A percentile compares a stretch with the other conserved stretches of the same genome.
Evolutionary conservation across 2,888 invertebrate species (phyloP).

Genomic region (Athalia circularis): DNA sequence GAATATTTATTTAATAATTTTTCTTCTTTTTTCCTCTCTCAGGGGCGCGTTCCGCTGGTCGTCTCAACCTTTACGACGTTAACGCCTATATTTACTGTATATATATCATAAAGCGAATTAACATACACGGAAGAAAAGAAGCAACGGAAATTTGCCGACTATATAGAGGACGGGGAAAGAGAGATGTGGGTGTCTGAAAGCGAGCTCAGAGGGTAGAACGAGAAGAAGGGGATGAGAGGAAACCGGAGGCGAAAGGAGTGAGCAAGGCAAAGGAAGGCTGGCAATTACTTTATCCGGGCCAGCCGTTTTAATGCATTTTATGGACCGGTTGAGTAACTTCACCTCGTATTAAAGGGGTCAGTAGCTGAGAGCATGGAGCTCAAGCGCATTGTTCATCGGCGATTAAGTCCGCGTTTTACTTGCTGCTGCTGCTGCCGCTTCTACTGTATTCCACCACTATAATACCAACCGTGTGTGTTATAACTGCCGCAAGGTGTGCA

Average conservation of each 20-base stretch:
- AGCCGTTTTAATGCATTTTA: constrained; percentile 51
- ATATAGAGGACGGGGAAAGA: constrained; percentile 37
- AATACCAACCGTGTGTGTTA: no score
- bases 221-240: constrained; percentile 12
- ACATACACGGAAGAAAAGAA: constrained; percentile 46
- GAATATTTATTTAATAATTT: background rate
- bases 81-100: background rate
- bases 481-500: background rate
- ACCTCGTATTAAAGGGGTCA: constrained; percentile 42
- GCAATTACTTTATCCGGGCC: constrained; percentile 53
- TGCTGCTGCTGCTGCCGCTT: constrained; percentile 12
- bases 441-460: no score
- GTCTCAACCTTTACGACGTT: no score
- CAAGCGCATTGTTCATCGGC: constrained; percentile 35
- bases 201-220: background rate
- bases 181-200: background rate
- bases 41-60: background rate
- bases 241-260: constrained; percentile 5
- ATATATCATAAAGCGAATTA: constrained; percentile 49
- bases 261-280: constrained; percentile 43
- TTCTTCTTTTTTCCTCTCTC: background rate
- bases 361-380: constrained; percentile 2
- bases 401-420: constrained; percentile 41
- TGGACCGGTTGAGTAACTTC: constrained; percentile 44
- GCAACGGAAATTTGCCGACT: constrained; percentile 47